Evolutionary conservation across 2,888 invertebrate species (phyloP).

Genomic region (Periphyllus acericola): DNA sequence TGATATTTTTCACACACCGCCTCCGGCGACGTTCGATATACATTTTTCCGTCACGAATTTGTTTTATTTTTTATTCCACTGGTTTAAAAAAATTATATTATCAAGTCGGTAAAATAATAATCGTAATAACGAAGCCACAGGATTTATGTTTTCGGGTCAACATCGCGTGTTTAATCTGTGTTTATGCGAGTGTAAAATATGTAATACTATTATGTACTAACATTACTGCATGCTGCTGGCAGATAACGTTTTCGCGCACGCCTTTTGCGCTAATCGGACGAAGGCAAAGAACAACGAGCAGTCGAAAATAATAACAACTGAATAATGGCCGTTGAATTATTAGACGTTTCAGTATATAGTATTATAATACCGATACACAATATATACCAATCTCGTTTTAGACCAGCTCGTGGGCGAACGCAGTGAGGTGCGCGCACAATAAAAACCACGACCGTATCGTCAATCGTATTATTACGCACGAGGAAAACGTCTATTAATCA

Average conservation of each 20-base stretch:
- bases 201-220: background rate
- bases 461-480: no score
- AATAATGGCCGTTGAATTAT: no score
- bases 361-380: background rate
- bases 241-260: background rate
- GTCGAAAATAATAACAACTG: background rate
- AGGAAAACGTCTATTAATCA: no score
- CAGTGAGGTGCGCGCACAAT: background rate
- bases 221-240: background rate
- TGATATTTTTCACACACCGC: background rate
- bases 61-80: background rate
- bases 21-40: background rate
- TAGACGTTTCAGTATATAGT: background rate
- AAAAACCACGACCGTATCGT: background rate
- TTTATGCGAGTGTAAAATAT: background rate
- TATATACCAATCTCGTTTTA: background rate
- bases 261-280: background rate
- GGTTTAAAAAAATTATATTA: background rate
- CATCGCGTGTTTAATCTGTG: slow-evolving; percentile 4
- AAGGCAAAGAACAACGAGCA: background rate
- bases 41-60: slow-evolving; percentile 26
- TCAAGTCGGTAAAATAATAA: background rate
- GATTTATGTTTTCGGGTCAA: slow-evolving; percentile 8
- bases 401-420: background rate
- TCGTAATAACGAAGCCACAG: background rate